These are phyloP conservation scores for Sebastes itinus DNA, from an alignment of 2,797 vertebrate species.

Conservation along the genomic window DNA sequence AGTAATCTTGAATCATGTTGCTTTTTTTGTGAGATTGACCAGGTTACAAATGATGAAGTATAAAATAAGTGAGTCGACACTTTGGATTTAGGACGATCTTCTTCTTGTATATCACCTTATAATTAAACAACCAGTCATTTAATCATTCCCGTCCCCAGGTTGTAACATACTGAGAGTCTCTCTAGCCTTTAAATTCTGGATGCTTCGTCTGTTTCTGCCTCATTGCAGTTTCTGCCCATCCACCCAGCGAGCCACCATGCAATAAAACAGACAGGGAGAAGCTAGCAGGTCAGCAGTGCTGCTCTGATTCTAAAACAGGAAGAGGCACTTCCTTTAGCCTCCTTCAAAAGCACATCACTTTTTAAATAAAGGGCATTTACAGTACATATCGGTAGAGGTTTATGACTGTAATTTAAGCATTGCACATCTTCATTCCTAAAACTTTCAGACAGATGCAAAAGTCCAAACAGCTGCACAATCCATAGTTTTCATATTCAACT, in stretches of 20 bases:
- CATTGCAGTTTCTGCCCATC: constrained; percentile 48
- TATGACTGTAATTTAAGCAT: not conserved
- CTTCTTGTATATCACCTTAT: not conserved
- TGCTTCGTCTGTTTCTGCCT: constrained; percentile 40
- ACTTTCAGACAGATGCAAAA: not conserved
- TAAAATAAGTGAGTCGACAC: not conserved
- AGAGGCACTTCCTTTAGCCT: not conserved
- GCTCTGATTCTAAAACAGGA: constrained; percentile 47
- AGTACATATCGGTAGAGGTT: not conserved
- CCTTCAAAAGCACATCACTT: not conserved
- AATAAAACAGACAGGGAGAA: constrained; percentile 51
- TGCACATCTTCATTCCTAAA: not conserved
- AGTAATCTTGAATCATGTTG: not conserved
- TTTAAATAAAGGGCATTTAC: not conserved
- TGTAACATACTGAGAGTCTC: constrained; percentile 11
- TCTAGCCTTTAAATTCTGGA: constrained; percentile 33
- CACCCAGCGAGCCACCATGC: constrained; percentile 18
- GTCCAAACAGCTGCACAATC: not conserved
- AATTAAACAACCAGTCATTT: constrained; percentile 4
- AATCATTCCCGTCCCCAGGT: constrained; percentile 5
- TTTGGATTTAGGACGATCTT: not conserved
- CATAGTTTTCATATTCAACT: constrained; percentile 17
- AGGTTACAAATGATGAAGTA: not conserved
- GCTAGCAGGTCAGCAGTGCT: constrained; percentile 51
- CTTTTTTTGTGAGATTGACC: not conserved